phyloP scores from a whole-genome alignment of 2,888 invertebrate genomes.

The Callyntrura sp. region DNA sequence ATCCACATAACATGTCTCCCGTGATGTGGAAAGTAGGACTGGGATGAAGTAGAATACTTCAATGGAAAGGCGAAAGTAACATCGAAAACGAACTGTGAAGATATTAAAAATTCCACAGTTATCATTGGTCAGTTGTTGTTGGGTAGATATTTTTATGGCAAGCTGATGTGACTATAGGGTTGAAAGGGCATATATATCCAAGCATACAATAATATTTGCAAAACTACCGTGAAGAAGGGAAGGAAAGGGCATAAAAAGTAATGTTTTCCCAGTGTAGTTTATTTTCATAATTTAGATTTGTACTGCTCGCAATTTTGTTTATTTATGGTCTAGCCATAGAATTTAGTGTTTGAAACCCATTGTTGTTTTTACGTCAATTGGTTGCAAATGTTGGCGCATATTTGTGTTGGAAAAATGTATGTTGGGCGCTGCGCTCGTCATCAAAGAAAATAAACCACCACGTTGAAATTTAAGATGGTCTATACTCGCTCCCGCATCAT shows the following conservation, averaged over 20 bases:
- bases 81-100: not conserved
- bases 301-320: not conserved
- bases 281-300: slow-evolving; percentile 39
- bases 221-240: not conserved
- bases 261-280: not conserved
- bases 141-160: too few species aligned
- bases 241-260: not conserved
- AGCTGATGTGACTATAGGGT: too few species aligned
- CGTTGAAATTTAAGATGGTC: not conserved
- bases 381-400: too few species aligned
- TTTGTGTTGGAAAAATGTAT: not conserved
- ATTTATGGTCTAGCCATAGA: slow-evolving; percentile 12
- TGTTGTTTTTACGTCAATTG: not conserved
- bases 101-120: slow-evolving; percentile 58
- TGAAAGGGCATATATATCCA: not conserved
- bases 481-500: not conserved
- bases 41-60: too few species aligned
- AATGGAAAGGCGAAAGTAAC: not conserved
- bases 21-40: not conserved
- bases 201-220: not conserved
- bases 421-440: not conserved
- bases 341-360: not conserved
- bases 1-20: not conserved
- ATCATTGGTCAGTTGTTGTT: slow-evolving; percentile 30
- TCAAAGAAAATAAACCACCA: not conserved